A percentile compares a stretch with the other conserved stretches of the same genome.
These are phyloP conservation scores for Momotus momota DNA, from an alignment of 2,797 vertebrate genomes.

Conservation along the genomic window DNA sequence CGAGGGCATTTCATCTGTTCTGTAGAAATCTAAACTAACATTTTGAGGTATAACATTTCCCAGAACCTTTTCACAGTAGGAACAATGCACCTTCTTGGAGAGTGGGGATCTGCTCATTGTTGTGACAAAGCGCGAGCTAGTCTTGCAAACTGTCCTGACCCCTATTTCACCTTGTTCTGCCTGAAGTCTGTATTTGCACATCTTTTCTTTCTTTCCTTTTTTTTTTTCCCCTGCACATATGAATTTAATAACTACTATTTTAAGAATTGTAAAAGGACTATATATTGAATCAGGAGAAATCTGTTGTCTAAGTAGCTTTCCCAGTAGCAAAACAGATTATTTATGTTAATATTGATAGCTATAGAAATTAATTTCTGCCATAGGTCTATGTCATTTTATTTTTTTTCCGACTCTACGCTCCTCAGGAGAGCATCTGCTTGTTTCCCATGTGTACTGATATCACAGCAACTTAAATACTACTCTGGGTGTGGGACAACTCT, in stretches of 20 bases:
- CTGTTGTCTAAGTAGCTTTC: neutral
- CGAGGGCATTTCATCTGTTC: neutral
- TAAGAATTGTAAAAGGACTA: neutral
- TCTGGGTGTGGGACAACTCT: rapidly evolving
- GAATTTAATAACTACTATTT: neutral
- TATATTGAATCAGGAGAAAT: neutral
- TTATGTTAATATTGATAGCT: neutral
- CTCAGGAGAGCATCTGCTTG: neutral
- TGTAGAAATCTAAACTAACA: neutral
- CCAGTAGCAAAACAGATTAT: neutral
- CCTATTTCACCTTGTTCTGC: neutral
- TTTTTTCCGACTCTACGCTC: neutral
- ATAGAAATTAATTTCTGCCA: neutral
- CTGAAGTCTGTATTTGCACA: neutral
- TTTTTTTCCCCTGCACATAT: neutral
- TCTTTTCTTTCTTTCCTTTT: neutral
- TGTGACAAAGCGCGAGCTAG: neutral
- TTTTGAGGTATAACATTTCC: neutral
- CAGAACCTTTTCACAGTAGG: neutral
- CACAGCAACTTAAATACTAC: neutral
- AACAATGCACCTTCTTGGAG: neutral
- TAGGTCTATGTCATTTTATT: neutral
- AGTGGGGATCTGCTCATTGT: neutral
- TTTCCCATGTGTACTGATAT: neutral
- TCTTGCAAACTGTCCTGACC: neutral